Evolutionary conservation across 1,140 invertebrate genomes (phyloP), one percentile per base, ranked within the genome.

Genomic region (Drosophila bipectinata): DNA sequence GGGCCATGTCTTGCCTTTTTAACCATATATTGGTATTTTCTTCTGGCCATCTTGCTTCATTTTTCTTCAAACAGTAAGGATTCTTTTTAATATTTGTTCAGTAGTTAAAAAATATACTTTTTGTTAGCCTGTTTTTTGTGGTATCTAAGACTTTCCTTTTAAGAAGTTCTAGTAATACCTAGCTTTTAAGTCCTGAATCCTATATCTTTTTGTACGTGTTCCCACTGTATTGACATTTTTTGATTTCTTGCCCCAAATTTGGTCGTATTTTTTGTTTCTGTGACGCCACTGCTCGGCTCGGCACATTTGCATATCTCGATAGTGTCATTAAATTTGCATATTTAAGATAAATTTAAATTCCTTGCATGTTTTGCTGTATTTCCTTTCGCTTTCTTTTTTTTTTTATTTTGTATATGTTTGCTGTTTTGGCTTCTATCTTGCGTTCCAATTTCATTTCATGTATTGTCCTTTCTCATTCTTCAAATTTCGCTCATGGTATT

Each of bases 291-390:
- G 51, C 32, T 63, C 41, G 39, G 51, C 32, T 63, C 41, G 39
- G 44, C 63, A 49, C 60, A 84, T 84, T 84, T 84, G 76, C 80
- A 84, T 83, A 82, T 82, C 71, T 75, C 76, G 79, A 83, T 83
- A 82, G 79, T 84, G 77, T 79, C 80, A 84, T 68, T 83, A 79
- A 79, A 79, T 83, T 84, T 84, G 72, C 76, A 83, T 83, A 84
- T 79, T 84, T 83, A 72, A 82, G 66, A 84, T 77, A 83, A 83
- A 79, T 84, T 84, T 79, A 84, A 83, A 84, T 84, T 84, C 80
- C 44, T 83, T 66, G 67, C 76, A 83, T 84, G 80, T 58, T 59
- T 83, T 56, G 39, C 30, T 69, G 62, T 24, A 68, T 77, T 54
- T 37, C 32, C 15, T 28, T 21, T 68, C 15, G 41, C 4, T 44